Base-by-base conservation (phyloP, 2,113 vertebrate genomes). In the Plotosus lineatus region DNA sequence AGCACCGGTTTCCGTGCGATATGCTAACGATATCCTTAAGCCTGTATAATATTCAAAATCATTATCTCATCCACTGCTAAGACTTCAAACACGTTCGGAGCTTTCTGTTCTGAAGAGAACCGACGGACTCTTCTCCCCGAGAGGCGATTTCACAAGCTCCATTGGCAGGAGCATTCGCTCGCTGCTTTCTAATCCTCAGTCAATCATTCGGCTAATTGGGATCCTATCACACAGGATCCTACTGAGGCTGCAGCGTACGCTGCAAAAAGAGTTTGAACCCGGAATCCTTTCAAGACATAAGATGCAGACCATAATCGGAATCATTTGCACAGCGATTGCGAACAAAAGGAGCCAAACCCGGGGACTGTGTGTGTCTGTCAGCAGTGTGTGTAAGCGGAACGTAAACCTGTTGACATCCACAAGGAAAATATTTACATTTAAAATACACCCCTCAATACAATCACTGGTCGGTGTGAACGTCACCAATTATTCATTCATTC, bases 141-240 rank as follows among this genome's bases (percentile, higher is more conserved):
- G 83, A 82, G 60, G 83, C 76, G 77, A 88, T 83, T 85, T 78
- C 72, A 85, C 79, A 61, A 86, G 87, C 88, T 88, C 83, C 88
- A 90, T 89, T 87, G 84, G 86, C 75, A 51, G 86, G 82, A 87
- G 84, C 85, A 84, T 85, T 83, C 61, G 75, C 74, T 51, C 79
- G 78, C 75, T 86, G 85, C 86, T 90, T 83, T 77, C 82, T 82
- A 66, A 81, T 82, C 85, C 80, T 88, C 86, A 85, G 85, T 84
- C 85, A 85, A 72, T 89, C 86, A 85, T 88, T 87, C 84, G 77
- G 81, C 83, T 92, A 90, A 92, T 91, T 91, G 89, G 89, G 83
- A 86, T 86, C 87, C 63, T 89, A 87, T 90, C 85, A 87, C 87
- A 89, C 85, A 82, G 84, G 88, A 56, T 84, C 81, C 85, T 85